Evolutionary conservation across 2,888 invertebrate genomes (phyloP).

Genomic region (Athetis lepigone): DNA sequence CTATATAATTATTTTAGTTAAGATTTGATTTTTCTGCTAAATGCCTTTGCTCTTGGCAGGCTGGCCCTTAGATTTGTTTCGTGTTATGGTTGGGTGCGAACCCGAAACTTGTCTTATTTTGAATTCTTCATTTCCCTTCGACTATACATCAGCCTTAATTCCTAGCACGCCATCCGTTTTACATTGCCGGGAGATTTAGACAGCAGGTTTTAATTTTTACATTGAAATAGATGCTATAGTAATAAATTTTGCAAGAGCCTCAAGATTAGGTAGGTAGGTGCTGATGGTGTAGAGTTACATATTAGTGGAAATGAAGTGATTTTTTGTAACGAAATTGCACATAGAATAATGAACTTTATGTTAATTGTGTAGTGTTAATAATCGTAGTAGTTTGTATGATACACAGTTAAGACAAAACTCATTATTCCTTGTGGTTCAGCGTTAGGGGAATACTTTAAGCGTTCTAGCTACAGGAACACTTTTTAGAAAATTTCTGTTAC

Average conservation of each 20-base stretch:
- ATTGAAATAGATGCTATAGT: neutral
- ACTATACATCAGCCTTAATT: neutral
- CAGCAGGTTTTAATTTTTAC: neutral
- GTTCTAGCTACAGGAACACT: too few relatives aligned
- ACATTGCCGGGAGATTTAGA: neutral
- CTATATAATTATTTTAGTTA: neutral
- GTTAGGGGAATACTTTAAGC: too few relatives aligned
- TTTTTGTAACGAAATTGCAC: too few relatives aligned
- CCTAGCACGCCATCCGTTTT: neutral
- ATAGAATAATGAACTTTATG: too few relatives aligned
- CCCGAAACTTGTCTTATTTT: neutral
- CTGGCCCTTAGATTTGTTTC: constrained; percentile 10
- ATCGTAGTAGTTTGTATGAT: too few relatives aligned
- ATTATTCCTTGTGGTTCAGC: too few relatives aligned
- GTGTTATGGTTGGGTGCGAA: neutral
- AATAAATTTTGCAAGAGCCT: neutral
- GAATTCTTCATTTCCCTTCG: neutral
- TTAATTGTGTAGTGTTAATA: too few relatives aligned
- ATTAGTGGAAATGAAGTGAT: too few relatives aligned
- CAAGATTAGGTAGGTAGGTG: too few relatives aligned
- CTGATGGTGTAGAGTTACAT: too few relatives aligned
- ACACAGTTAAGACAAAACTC: too few relatives aligned
- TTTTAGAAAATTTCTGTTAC: too few relatives aligned
- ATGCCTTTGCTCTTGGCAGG: constrained; percentile 24
- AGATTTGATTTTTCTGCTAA: constrained; percentile 6